Evolutionary conservation across 2,797 vertebrate genomes (phyloP).

Genomic region (Sebastes iracundus): DNA sequence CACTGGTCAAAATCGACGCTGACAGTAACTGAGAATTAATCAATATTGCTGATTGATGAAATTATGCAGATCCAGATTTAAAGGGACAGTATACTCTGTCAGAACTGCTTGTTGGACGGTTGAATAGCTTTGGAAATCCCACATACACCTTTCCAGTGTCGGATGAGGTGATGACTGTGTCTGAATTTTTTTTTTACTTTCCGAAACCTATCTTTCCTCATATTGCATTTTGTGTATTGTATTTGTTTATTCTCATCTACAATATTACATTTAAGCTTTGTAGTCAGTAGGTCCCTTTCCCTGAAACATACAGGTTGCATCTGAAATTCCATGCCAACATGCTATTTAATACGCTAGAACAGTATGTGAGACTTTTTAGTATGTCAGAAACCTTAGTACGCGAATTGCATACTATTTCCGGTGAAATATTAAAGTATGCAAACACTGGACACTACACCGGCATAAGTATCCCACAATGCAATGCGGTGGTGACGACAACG

Average conservation of each 20-base stretch:
- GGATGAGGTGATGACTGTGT: background rate
- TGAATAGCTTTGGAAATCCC: background rate
- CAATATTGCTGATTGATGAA: background rate
- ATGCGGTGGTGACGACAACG: too few species aligned
- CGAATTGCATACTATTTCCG: too few species aligned
- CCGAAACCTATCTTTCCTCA: background rate
- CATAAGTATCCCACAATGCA: too few species aligned
- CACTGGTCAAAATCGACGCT: too few species aligned
- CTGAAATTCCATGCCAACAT: too few species aligned
- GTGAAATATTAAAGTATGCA: too few species aligned
- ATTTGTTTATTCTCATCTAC: conserved; percentile 9
- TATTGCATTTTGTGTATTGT: background rate
- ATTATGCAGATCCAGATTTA: background rate
- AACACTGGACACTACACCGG: too few species aligned
- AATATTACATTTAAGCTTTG: conserved; percentile 1
- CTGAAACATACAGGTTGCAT: background rate
- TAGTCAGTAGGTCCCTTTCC: background rate
- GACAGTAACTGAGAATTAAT: too few species aligned
- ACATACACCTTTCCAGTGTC: background rate
- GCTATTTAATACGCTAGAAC: too few species aligned
- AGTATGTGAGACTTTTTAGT: too few species aligned
- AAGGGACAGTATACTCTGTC: background rate
- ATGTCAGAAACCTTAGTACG: too few species aligned
- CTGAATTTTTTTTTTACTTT: background rate
- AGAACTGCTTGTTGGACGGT: background rate